Conservation (phyloP, 2,888 invertebrate species). For the Leptopilina syphax region DNA sequence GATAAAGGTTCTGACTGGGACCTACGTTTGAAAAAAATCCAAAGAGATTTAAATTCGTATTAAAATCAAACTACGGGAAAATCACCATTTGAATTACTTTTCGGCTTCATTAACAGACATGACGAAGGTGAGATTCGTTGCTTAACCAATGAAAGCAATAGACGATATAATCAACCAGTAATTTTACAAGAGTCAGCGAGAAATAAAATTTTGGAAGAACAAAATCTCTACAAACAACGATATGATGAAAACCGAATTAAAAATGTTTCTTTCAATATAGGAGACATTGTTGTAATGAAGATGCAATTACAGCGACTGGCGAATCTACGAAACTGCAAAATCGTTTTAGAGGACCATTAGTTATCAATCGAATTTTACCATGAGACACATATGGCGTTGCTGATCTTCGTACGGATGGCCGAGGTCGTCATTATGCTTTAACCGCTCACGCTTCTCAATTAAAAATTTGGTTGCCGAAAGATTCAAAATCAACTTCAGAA, state of each 20-base stretch:
- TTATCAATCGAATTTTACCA: not conserved
- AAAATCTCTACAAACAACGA: too few relatives aligned
- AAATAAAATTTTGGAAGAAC: too few relatives aligned
- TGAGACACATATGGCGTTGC: not conserved
- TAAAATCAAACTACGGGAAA: not conserved
- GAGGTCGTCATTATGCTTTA: not conserved
- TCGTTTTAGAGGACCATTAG: not conserved
- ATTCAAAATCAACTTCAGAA: too few relatives aligned
- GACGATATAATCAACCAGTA: too few relatives aligned
- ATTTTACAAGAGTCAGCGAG: too few relatives aligned
- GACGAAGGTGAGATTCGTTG: not conserved
- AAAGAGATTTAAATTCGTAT: conserved; percentile 13
- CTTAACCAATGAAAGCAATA: not conserved
- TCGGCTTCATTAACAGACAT: not conserved
- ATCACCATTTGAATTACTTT: not conserved
- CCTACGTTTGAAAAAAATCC: not conserved
- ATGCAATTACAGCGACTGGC: not conserved
- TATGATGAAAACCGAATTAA: too few relatives aligned
- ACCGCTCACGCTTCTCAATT: not conserved
- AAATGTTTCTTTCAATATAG: not conserved
- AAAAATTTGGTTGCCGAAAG: not conserved
- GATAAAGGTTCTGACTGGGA: not conserved
- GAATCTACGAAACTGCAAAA: not conserved
- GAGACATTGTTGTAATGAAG: conserved; percentile 28
- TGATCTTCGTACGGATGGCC: not conserved